phyloP scores from a whole-genome alignment of 1,140 invertebrate genomes.

The Hypothenemus hampei region DNA sequence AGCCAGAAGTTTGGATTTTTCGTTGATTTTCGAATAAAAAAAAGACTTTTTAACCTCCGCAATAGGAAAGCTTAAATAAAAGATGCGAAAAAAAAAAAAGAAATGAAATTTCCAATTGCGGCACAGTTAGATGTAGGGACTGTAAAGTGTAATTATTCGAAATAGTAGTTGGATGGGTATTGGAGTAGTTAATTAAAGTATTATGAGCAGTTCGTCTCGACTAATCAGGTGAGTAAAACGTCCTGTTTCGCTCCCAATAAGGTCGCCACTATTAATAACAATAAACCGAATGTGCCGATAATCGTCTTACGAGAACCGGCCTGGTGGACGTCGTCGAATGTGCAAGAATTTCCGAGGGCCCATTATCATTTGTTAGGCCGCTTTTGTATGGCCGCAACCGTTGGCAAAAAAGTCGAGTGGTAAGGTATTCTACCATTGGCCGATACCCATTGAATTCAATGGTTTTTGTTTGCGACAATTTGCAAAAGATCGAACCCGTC shows the following conservation, averaged over 20 bases:
- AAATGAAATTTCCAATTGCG: no score
- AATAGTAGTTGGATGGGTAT: constrained; percentile 15
- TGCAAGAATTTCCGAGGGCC: constrained; percentile 25
- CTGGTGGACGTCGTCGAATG: constrained; percentile 27
- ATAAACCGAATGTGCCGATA: constrained; percentile 47
- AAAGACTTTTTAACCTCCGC: no score
- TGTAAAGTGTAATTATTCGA: constrained; percentile 38
- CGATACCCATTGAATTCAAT: constrained; percentile 24
- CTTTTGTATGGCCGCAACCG: constrained; percentile 28
- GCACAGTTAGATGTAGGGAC: no score
- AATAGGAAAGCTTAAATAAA: no score
- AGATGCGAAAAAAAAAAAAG: no score
- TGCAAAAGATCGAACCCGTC: constrained; percentile 27
- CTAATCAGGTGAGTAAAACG: constrained; percentile 44
- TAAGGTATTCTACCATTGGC: constrained; percentile 37
- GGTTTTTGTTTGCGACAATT: constrained; percentile 21
- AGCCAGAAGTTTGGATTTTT: no score
- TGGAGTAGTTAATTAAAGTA: constrained; percentile 36
- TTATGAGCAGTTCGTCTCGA: constrained; percentile 21
- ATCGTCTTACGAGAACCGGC: constrained; percentile 43
- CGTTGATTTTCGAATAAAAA: no score
- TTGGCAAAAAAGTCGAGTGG: constrained; percentile 14
- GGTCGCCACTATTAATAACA: constrained; percentile 46
- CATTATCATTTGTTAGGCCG: constrained; percentile 27
- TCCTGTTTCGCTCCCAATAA: constrained; percentile 42